A percentile compares a stretch with the other conserved stretches of the same genome.
phyloP scores from a whole-genome alignment of 2,113 vertebrate species.

The Scomber colias region DNA sequence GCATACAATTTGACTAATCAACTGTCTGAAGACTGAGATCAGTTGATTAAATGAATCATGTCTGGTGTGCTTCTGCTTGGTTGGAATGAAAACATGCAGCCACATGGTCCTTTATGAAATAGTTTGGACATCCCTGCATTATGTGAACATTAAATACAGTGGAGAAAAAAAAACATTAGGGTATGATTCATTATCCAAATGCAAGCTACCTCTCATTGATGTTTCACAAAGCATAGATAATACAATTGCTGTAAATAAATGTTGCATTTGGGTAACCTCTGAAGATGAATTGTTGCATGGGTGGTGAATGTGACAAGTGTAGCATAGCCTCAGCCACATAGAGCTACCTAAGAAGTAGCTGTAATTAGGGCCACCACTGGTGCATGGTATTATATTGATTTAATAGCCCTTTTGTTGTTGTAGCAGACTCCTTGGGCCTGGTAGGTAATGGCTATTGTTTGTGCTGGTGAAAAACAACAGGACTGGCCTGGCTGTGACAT shows the following conservation, averaged over 20 bases:
- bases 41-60: too few relatives aligned
- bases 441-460: slow-evolving; percentile 66
- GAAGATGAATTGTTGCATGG: slow-evolving; percentile 48
- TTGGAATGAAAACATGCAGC: too few relatives aligned
- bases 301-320: slow-evolving; percentile 44
- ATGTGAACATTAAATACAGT: neutral
- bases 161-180: neutral
- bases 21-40: too few relatives aligned
- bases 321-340: slow-evolving; percentile 23
- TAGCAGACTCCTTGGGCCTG: slow-evolving; percentile 50
- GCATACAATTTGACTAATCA: too few relatives aligned
- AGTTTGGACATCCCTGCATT: too few relatives aligned
- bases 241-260: slow-evolving; percentile 7
- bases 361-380: slow-evolving; percentile 68
- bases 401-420: slow-evolving; percentile 71
- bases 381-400: slow-evolving; percentile 53
- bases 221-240: slow-evolving; percentile 22
- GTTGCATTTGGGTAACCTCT: slow-evolving; percentile 36
- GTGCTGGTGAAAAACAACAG: slow-evolving; percentile 60
- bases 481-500: slow-evolving; percentile 34
- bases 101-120: too few relatives aligned
- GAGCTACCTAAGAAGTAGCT: slow-evolving; percentile 40
- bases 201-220: slow-evolving; percentile 24
- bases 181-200: slow-evolving; percentile 32
- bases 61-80: too few relatives aligned